Evolutionary conservation across 2,888 invertebrate species (phyloP), one percentile per base, ranked within the genome.

Genomic region (Meloe dianella): DNA sequence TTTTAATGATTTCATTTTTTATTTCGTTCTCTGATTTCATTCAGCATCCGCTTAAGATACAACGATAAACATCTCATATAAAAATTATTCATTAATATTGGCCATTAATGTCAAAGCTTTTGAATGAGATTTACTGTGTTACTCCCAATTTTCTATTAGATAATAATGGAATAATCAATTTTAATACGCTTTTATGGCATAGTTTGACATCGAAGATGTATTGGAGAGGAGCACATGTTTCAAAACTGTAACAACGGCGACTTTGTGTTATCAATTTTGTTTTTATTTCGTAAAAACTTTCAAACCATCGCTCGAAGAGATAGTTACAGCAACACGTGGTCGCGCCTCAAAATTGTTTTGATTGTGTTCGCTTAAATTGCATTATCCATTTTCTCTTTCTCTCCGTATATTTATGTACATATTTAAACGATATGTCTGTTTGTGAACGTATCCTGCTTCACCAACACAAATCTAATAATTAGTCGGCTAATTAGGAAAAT

Each of bases 401-500:
- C 6, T 41, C 24, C n/a, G 5, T n/a, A 14, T 38, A 38, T 38
- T 10, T 20, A 51, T 51, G 24, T 51, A 51, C 12, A 24, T 24
- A 24, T 51, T 20, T 10, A 47, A 22, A 20, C 20, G 47, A 47
- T 7, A 20, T 47, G 5, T 47, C 47, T 20, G 2, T 20, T 17
- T 35, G 35, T 17, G n/a, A 17, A 41, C 17, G n/a, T 41, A 41
- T 7, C n/a, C 1, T 35, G 12, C 6, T 0, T 8, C 17, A 72
- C 74, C 69, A 74, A 74, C 75, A 78, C 77, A 79, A 78, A 80
- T 79, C 75, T 77, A 75, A 76, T 79, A 80, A 80, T 80, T 80
- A 79, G 78, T 73, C 74, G 72, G 77, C 79, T 80, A 79, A 80
- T 80, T 79, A 79, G 76, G 68, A 74, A 76, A 80, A 80, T 78